These are phyloP conservation scores for Drosophila paramelanica DNA, from an alignment of 2,888 invertebrate species.

Conservation along the genomic window DNA sequence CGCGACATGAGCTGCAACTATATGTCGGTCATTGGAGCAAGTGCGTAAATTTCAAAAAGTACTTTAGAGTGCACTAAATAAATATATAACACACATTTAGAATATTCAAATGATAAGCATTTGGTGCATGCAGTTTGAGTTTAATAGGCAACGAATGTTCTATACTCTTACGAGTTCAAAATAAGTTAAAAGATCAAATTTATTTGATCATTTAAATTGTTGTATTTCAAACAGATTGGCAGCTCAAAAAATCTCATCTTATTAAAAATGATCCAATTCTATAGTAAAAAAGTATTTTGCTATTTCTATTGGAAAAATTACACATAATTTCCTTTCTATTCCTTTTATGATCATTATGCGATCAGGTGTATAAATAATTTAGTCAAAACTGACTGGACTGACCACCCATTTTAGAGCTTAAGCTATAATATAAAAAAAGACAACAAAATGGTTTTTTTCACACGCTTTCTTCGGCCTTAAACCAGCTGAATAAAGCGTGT, in stretches of 20 bases:
- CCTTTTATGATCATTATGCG: too few species aligned
- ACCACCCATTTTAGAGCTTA: slow-evolving; percentile 5
- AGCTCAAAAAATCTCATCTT: too few species aligned
- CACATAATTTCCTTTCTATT: too few species aligned
- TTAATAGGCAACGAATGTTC: slow-evolving; percentile 14
- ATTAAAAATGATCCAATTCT: too few species aligned
- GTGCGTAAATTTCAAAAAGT: slow-evolving; percentile 42
- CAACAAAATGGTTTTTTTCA: slow-evolving; percentile 16
- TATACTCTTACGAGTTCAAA: slow-evolving; percentile 14
- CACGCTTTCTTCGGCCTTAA: slow-evolving; percentile 19
- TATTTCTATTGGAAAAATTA: too few species aligned
- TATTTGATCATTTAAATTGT: too few species aligned
- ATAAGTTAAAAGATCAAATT: too few species aligned
- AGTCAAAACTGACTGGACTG: not conserved
- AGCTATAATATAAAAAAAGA: slow-evolving; percentile 1
- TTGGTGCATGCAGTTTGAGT: not conserved
- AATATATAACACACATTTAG: not conserved
- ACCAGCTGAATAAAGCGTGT: not conserved
- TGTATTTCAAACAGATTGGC: too few species aligned
- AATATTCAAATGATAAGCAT: slow-evolving; percentile 33
- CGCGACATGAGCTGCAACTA: slow-evolving; percentile 48
- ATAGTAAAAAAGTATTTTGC: too few species aligned
- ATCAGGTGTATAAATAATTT: too few species aligned
- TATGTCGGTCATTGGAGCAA: slow-evolving; percentile 72
- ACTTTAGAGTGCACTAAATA: slow-evolving; percentile 11